Evolutionary conservation across 2,113 vertebrate genomes (phyloP), one percentile per base, ranked within the genome.

Genomic region (Azemiops feae): DNA sequence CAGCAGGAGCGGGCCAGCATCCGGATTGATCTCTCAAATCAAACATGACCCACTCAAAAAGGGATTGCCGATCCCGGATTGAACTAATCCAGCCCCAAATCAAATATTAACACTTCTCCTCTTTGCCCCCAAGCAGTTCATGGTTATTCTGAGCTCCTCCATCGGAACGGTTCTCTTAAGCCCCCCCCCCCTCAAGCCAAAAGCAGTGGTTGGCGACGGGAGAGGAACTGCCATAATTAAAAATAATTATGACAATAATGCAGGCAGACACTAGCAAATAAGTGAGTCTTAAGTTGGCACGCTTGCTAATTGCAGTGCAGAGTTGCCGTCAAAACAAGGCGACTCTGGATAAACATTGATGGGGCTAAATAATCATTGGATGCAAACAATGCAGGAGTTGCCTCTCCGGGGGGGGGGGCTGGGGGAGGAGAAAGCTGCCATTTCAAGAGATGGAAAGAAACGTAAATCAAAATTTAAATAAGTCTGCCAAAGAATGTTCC

Each of bases 231-330:
- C 88, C 94, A 93, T 95, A 96, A 96, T 96, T 96, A 96, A 96
- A 96, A 96, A 96, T 94, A 93, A 93, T 96, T 95, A 95, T 89
- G 95, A 97, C 94, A 96, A 96, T 95, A 96, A 96, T 50, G 92
- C 94, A 94, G 87, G 91, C 91, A 96, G 97, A 95, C 95, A 95
- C 94, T 53, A 89, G 95, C 91, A 91, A 95, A 96, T 94, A 58
- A 95, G 96, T 96, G 95, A 96, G 94, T 92, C 92, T n/a, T n/a
- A 94, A 91, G 92, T 86, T 12, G 64, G 90, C 95, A 87, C 0
- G 3, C 64, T 91, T 18, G 91, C 81, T 94, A 96, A 96, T 94
- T 93, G 94, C 92, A 92, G 92, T 27, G 0, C 52, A 12, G 89
- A 81, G 50, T 55, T 57, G 20, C 58, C 50, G 58, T 93, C 93